Conservation (phyloP, 2,113 vertebrate species). For the Vombatus ursinus region DNA sequence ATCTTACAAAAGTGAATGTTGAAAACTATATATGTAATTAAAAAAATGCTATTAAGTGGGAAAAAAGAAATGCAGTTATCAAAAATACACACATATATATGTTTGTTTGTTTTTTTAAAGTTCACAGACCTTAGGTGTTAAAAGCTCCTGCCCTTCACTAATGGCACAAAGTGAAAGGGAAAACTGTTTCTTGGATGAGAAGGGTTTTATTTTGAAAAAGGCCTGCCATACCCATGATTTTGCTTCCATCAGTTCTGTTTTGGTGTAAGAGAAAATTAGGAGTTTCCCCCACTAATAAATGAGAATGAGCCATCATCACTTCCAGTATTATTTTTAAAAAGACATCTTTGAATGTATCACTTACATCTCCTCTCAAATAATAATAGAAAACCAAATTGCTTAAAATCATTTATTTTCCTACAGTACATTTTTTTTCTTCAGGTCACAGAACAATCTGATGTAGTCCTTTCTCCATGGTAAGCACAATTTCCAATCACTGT, state of each 20-base stretch:
- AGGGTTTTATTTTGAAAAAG: neutral
- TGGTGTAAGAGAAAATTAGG: neutral
- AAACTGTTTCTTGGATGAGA: neutral
- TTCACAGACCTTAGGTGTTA: neutral
- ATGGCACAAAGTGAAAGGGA: neutral
- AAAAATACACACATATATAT: too few relatives aligned
- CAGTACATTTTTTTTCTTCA: slow-evolving; percentile 57
- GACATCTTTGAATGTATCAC: neutral
- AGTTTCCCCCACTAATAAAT: neutral
- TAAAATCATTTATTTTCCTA: slow-evolving; percentile 74
- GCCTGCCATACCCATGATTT: neutral
- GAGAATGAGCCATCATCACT: neutral
- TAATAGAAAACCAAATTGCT: slow-evolving; percentile 39
- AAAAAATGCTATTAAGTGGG: too few relatives aligned
- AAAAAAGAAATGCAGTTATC: too few relatives aligned
- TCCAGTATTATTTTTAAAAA: neutral
- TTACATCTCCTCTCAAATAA: neutral
- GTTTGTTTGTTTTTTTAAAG: too few relatives aligned
- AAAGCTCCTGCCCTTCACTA: neutral
- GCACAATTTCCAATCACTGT: slow-evolving; percentile 49
- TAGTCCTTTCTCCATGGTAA: slow-evolving; percentile 37
- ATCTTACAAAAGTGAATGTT: too few relatives aligned
- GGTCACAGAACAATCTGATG: slow-evolving; percentile 57
- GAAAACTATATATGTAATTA: too few relatives aligned
- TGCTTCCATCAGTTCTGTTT: neutral